These are phyloP conservation scores for Epirrhoe tristata DNA, from an alignment of 2,888 invertebrate genomes.

Conservation along the genomic window DNA sequence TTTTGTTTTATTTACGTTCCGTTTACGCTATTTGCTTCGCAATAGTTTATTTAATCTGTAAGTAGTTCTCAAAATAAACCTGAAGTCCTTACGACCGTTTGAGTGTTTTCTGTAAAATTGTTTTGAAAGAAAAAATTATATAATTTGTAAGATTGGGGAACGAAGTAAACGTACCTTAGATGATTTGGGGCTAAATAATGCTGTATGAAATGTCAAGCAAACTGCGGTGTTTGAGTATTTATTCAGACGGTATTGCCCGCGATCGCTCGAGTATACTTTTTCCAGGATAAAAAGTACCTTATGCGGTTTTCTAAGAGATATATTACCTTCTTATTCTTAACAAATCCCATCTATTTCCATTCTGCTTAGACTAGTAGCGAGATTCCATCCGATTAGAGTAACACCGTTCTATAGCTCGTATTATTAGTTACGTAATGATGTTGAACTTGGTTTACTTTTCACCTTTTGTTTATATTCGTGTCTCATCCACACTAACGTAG, in stretches of 20 bases:
- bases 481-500: slow-evolving; percentile 44
- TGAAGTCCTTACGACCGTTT: neutral
- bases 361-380: neutral
- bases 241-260: too few species aligned
- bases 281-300: too few species aligned
- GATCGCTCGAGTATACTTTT: too few species aligned
- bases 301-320: too few species aligned
- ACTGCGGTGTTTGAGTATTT: too few species aligned
- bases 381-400: neutral
- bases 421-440: neutral
- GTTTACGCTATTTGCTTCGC: neutral
- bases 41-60: neutral
- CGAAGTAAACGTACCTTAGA: too few species aligned
- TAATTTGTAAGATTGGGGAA: too few species aligned
- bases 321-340: neutral
- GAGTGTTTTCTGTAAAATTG: too few species aligned
- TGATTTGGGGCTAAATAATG: too few species aligned
- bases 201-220: too few species aligned
- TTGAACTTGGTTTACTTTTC: neutral
- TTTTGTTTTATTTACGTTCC: neutral
- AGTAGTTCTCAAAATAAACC: neutral
- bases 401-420: neutral
- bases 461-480: slow-evolving; percentile 6
- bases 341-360: neutral
- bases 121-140: too few species aligned